Evolutionary conservation across 2,113 vertebrate species (phyloP).

Genomic region (Oxygymnocypris stewartii): DNA sequence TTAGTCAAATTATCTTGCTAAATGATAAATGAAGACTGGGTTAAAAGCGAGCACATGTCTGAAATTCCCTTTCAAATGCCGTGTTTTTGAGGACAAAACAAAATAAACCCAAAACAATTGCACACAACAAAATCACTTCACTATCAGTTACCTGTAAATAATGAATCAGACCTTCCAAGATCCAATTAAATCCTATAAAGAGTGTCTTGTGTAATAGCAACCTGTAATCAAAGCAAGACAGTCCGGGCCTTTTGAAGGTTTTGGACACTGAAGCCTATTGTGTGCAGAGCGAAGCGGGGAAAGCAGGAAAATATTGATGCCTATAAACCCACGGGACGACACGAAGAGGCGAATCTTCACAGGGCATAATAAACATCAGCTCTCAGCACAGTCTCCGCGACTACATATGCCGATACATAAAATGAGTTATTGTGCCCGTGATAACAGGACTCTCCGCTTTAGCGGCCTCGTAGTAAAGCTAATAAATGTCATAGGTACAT

Average conservation of each 20-base stretch:
- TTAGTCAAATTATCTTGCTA: constrained; percentile 22
- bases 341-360: constrained; percentile 48
- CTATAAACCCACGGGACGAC: constrained; percentile 65
- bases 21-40: constrained; percentile 21
- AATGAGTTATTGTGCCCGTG: constrained; percentile 53
- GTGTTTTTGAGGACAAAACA: constrained; percentile 4
- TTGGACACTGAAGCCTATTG: constrained; percentile 69
- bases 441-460: constrained; percentile 61
- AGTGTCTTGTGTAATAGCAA: constrained; percentile 53
- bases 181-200: constrained; percentile 60
- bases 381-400: constrained; percentile 56
- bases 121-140: constrained; percentile 62
- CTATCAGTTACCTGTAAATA: constrained; percentile 55
- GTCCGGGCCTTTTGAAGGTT: constrained; percentile 71
- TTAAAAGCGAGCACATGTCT: constrained; percentile 2
- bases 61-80: constrained; percentile 5
- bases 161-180: constrained; percentile 64
- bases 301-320: constrained; percentile 73
- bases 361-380: constrained; percentile 62
- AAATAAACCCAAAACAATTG: constrained; percentile 44
- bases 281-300: constrained; percentile 63
- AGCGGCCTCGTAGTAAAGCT: constrained; percentile 59
- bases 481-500: constrained; percentile 73
- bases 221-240: constrained; percentile 63
- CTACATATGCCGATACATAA: constrained; percentile 52